Conservation (phyloP, 1,140 invertebrate species). For the Lepidurus arcticus region DNA sequence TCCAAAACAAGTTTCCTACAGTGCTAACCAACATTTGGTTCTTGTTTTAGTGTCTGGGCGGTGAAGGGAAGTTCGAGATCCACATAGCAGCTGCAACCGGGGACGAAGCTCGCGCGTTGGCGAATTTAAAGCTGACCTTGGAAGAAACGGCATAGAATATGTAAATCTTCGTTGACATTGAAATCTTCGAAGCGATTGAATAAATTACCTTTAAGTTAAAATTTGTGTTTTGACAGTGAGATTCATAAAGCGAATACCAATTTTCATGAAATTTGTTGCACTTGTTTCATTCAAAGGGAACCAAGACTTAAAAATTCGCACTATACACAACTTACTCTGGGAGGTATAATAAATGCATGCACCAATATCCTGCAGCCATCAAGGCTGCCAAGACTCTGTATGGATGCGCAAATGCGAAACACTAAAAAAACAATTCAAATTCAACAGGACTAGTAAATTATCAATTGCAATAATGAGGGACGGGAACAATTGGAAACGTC, state of each 20-base stretch:
- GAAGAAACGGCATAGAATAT: background rate
- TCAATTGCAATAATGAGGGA: slow-evolving; percentile 4
- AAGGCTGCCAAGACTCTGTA: background rate
- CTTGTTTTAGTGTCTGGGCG: background rate
- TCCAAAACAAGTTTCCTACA: background rate
- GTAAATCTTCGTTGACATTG: background rate
- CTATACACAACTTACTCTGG: background rate
- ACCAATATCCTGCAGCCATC: background rate
- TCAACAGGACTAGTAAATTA: slow-evolving; percentile 14
- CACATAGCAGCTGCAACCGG: background rate
- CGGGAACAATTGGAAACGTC: slow-evolving; percentile 1
- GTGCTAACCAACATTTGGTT: background rate
- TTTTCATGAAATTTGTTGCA: background rate
- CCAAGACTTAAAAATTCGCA: slow-evolving; percentile 19
- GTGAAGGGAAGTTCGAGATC: background rate
- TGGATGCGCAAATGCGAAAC: background rate
- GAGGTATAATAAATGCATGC: background rate
- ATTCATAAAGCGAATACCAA: background rate
- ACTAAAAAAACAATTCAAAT: background rate
- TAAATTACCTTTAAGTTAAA: too few relatives aligned
- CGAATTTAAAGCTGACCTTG: background rate
- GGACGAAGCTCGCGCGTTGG: background rate
- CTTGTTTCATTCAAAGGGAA: slow-evolving; percentile 16
- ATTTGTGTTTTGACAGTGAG: background rate
- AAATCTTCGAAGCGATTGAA: too few relatives aligned